Percentiles rank a stretch among this genome's conserved stretches.
phyloP scores from a whole-genome alignment of 1,140 invertebrate genomes.

The Dolichoris vasculosae region DNA sequence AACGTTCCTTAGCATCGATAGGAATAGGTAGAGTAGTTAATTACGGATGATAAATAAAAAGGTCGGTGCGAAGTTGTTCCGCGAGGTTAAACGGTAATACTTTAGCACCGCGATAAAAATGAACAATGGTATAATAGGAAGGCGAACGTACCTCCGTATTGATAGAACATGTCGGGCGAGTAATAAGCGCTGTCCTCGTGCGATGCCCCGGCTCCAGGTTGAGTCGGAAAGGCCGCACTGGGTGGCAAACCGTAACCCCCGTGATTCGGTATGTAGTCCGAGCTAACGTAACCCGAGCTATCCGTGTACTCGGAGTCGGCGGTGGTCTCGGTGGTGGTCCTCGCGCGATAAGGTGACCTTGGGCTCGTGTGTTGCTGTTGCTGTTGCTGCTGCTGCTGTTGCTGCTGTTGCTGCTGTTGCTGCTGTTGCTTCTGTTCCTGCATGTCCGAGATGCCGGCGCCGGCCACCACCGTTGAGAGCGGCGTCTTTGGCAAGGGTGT shows the following conservation, averaged over 20 bases:
- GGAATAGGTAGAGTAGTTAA: too few species aligned
- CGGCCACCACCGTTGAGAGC: constrained; percentile 37
- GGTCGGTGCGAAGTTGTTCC: too few species aligned
- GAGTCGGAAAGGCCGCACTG: constrained; percentile 48
- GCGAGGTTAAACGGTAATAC: too few species aligned
- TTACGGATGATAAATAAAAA: too few species aligned
- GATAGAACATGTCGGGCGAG: constrained; percentile 65
- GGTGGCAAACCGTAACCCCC: constrained; percentile 20
- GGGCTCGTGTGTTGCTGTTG: constrained; percentile 22
- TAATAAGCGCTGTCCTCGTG: constrained; percentile 67
- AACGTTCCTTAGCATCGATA: too few species aligned
- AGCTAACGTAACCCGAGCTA: constrained; percentile 59
- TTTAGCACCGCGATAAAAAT: too few species aligned
- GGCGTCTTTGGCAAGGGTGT: constrained; percentile 11
- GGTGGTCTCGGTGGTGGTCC: constrained; percentile 32
- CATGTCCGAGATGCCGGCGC: constrained; percentile 51
- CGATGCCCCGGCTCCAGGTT: constrained; percentile 42
- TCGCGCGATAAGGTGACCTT: constrained; percentile 51
- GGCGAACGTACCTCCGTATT: constrained; percentile 62
- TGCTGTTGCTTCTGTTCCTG: constrained; percentile 34
- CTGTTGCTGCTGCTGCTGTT: constrained; percentile 26
- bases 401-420: not conserved
- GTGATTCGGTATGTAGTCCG: constrained; percentile 63
- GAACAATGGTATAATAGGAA: constrained; percentile 7
- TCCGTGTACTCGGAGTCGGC: constrained; percentile 53